Evolutionary conservation across 2,888 invertebrate species (phyloP).

Genomic region (Branchellion lobata): DNA sequence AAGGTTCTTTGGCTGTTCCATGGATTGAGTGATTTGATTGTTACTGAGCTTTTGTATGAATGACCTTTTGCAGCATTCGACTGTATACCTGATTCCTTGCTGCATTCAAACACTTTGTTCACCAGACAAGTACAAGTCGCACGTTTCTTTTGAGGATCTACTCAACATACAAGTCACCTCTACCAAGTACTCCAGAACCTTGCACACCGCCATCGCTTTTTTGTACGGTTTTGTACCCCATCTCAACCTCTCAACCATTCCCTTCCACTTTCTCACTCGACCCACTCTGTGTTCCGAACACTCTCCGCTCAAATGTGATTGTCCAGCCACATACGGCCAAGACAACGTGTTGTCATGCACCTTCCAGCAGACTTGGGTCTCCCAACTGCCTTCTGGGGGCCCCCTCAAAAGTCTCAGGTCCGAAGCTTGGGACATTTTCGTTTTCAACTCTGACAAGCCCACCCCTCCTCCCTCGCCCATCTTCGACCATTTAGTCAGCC

Average conservation of each 20-base stretch:
- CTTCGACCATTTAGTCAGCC: slow-evolving; percentile 78
- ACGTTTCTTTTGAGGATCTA: slow-evolving; percentile 57
- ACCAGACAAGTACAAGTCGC: slow-evolving; percentile 20
- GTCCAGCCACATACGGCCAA: slow-evolving; percentile 71
- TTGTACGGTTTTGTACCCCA: slow-evolving; percentile 73
- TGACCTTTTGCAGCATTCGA: background rate
- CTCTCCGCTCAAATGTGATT: slow-evolving; percentile 68
- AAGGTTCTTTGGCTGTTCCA: background rate
- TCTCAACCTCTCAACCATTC: slow-evolving; percentile 70
- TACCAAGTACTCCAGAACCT: slow-evolving; percentile 79
- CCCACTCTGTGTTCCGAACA: slow-evolving; percentile 48
- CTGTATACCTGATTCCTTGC: background rate
- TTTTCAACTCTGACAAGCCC: slow-evolving; percentile 70
- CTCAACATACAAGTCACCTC: slow-evolving; percentile 68
- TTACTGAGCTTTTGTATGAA: too few relatives aligned
- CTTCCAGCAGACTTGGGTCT: slow-evolving; percentile 39
- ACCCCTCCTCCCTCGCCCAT: slow-evolving; percentile 68
- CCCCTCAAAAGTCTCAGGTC: slow-evolving; percentile 55
- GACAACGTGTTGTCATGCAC: slow-evolving; percentile 52
- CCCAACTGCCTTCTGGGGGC: background rate
- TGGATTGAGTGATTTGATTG: too few relatives aligned
- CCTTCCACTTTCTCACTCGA: slow-evolving; percentile 62
- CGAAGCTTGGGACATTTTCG: slow-evolving; percentile 74
- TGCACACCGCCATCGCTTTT: slow-evolving; percentile 82
- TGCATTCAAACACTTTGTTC: background rate